phyloP scores from a whole-genome alignment of 2,113 vertebrate species.

The sheep (Ovis aries) region ARS-UI_Ramb_v3.0 NC_056063.1:84670001-84670500 shows the following conservation, averaged over 20 bases:
- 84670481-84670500: background rate
- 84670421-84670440: background rate
- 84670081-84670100: accelerated
- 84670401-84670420: background rate
- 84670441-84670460: background rate
- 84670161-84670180: background rate
- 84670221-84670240: accelerated
- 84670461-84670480: background rate
- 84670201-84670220: background rate
- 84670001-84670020: background rate
- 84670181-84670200: background rate
- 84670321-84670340: background rate
- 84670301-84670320: background rate
- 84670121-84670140: background rate
- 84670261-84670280: background rate
- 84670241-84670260: background rate
- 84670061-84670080: background rate
- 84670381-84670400: background rate
- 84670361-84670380: accelerated
- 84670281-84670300: background rate
- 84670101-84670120: background rate
- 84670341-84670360: too few species aligned
- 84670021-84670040: background rate
- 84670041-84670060: background rate
- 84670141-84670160: background rate